Percentiles rank a stretch among this genome's conserved stretches.
phyloP scores from a whole-genome alignment of 2,888 invertebrate genomes.

The Smittia sp. region DNA sequence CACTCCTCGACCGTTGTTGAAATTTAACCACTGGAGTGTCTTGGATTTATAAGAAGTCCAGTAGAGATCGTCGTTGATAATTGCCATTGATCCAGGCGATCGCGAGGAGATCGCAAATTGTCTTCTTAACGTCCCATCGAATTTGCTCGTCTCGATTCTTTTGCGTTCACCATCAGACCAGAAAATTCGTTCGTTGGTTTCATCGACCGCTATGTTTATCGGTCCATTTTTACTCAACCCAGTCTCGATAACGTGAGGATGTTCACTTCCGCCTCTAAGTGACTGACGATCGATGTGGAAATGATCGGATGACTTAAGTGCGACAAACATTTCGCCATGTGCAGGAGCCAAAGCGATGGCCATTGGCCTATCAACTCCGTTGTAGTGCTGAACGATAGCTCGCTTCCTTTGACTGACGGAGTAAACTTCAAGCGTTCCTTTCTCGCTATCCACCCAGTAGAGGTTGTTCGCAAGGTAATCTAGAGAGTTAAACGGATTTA shows the following conservation, averaged over 20 bases:
- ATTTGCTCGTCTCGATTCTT: conserved; percentile 63
- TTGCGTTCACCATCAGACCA: conserved; percentile 67
- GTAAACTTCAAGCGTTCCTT: conserved; percentile 63
- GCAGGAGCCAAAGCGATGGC: conserved; percentile 68
- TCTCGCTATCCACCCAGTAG: conserved; percentile 68
- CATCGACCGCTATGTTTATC: conserved; percentile 56
- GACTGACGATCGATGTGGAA: conserved; percentile 66
- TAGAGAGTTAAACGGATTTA: conserved; percentile 45
- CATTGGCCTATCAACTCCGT: conserved; percentile 61
- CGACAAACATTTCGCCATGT: conserved; percentile 65
- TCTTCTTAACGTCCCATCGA: conserved; percentile 58
- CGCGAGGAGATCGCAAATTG: conserved; percentile 54
- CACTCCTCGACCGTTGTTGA: conserved; percentile 51
- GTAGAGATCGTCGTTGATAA: conserved; percentile 64
- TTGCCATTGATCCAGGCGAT: conserved; percentile 59
- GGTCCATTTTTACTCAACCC: conserved; percentile 49
- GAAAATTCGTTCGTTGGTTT: conserved; percentile 60
- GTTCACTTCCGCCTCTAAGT: conserved; percentile 62
- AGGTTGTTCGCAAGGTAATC: conserved; percentile 71
- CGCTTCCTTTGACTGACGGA: conserved; percentile 61
- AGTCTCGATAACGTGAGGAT: conserved; percentile 50
- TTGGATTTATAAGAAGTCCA: conserved; percentile 64
- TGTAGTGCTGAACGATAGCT: conserved; percentile 60
- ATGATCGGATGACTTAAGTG: conserved; percentile 54
- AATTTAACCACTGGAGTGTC: conserved; percentile 62